Evolutionary conservation across 2,888 invertebrate genomes (phyloP).

Genomic region (Drosophila histrio): DNA sequence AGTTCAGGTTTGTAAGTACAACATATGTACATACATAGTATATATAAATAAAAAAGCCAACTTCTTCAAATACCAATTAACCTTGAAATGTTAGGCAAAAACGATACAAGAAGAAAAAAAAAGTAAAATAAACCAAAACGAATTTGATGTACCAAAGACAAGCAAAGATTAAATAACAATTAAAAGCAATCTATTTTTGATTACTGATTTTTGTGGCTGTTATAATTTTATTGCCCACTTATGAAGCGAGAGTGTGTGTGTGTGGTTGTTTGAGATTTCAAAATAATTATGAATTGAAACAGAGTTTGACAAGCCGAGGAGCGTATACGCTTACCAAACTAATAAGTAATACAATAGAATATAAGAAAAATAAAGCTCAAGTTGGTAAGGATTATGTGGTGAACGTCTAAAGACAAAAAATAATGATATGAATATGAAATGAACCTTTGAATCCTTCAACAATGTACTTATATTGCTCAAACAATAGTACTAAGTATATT

Average conservation of each 20-base stretch:
- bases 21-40: slow-evolving; percentile 2
- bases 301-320: slow-evolving; percentile 7
- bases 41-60: not conserved
- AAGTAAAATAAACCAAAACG: slow-evolving; percentile 22
- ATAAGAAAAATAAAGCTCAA: not conserved
- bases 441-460: too few species aligned
- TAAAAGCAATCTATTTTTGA: slow-evolving; percentile 75
- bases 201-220: slow-evolving; percentile 64
- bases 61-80: slow-evolving; percentile 68
- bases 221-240: slow-evolving; percentile 72
- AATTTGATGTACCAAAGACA: slow-evolving; percentile 44
- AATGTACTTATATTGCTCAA: not conserved
- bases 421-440: too few species aligned
- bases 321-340: not conserved
- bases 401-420: too few species aligned
- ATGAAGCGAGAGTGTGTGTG: not conserved
- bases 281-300: slow-evolving; percentile 17
- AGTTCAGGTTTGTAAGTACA: slow-evolving; percentile 11
- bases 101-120: slow-evolving; percentile 10
- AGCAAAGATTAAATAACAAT: slow-evolving; percentile 73
- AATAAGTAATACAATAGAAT: not conserved
- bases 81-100: slow-evolving; percentile 55
- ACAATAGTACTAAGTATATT: not conserved
- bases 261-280: slow-evolving; percentile 19
- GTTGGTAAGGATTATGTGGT: too few species aligned